phyloP scores from a whole-genome alignment of 2,888 invertebrate genomes.

The Stegophylla sp. region DNA sequence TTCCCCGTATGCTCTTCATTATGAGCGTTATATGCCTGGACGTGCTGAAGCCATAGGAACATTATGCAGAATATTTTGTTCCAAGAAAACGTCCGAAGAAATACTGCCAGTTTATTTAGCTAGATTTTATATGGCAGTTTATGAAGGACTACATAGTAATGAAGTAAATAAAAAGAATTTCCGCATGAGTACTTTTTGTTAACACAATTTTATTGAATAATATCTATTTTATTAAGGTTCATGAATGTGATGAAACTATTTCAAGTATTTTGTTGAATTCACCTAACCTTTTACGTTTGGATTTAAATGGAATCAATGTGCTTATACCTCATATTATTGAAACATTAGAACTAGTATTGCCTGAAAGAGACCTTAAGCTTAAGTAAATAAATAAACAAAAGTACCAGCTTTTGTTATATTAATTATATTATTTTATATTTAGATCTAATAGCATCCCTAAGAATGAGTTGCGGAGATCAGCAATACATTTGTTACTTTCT shows the following conservation, averaged over 20 bases:
- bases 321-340: conserved; percentile 87
- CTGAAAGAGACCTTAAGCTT: conserved; percentile 82
- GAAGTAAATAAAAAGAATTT: conserved; percentile 65
- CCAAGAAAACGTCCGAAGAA: conserved; percentile 92
- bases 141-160: conserved; percentile 80
- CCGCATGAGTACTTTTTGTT: neutral
- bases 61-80: conserved; percentile 92
- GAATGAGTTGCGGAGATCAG: conserved; percentile 85
- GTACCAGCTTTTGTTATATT: conserved; percentile 4
- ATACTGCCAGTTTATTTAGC: conserved; percentile 92
- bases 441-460: conserved; percentile 53
- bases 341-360: conserved; percentile 88
- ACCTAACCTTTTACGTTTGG: conserved; percentile 85
- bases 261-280: conserved; percentile 88
- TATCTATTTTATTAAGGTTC: conserved; percentile 63
- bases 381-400: conserved; percentile 66
- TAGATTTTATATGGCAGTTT: conserved; percentile 89
- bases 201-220: conserved; percentile 1
- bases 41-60: conserved; percentile 95
- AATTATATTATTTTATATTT: neutral
- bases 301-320: conserved; percentile 90
- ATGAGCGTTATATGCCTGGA: conserved; percentile 69
- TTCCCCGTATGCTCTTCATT: conserved; percentile 31
- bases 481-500: conserved; percentile 88
- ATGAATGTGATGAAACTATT: conserved; percentile 78